phyloP scores from a whole-genome alignment of 1,140 invertebrate genomes.

The Drosophila takahashii region DNA sequence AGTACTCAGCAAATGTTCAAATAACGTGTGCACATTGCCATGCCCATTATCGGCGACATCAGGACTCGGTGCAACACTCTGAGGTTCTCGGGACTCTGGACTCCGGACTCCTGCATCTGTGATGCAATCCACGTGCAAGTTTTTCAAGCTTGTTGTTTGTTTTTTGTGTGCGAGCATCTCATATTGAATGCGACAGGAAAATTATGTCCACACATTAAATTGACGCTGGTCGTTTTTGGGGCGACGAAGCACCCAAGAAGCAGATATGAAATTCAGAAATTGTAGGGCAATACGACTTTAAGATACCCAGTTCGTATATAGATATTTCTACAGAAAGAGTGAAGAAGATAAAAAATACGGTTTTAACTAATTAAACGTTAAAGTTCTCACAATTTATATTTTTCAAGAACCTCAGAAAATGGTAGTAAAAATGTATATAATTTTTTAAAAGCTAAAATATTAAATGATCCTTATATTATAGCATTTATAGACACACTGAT shows the following conservation, averaged over 20 bases:
- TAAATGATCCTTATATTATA: no score
- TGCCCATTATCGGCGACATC: slow-evolving; percentile 77
- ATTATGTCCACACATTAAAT: slow-evolving; percentile 81
- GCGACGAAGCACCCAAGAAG: slow-evolving; percentile 5
- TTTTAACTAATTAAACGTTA: no score
- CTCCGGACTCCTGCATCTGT: slow-evolving; percentile 45
- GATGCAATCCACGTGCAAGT: slow-evolving; percentile 79
- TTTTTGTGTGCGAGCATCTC: slow-evolving; percentile 35
- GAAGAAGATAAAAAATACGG: no score
- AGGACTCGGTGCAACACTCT: slow-evolving; percentile 44
- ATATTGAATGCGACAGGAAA: slow-evolving; percentile 81
- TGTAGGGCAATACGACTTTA: not conserved
- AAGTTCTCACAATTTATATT: no score
- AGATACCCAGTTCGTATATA: not conserved
- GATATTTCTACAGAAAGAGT: no score
- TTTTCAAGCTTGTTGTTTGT: slow-evolving; percentile 67
- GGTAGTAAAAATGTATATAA: no score
- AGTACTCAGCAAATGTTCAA: slow-evolving; percentile 63
- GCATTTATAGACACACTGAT: no score
- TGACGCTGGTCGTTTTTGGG: slow-evolving; percentile 60
- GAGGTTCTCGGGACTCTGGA: slow-evolving; percentile 4
- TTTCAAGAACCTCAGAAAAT: no score
- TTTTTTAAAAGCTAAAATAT: no score
- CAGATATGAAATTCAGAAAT: not conserved
- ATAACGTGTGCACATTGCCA: slow-evolving; percentile 79